Conservation (phyloP, 2,797 vertebrate species). For the Hippoglossus hippoglossus region DNA sequence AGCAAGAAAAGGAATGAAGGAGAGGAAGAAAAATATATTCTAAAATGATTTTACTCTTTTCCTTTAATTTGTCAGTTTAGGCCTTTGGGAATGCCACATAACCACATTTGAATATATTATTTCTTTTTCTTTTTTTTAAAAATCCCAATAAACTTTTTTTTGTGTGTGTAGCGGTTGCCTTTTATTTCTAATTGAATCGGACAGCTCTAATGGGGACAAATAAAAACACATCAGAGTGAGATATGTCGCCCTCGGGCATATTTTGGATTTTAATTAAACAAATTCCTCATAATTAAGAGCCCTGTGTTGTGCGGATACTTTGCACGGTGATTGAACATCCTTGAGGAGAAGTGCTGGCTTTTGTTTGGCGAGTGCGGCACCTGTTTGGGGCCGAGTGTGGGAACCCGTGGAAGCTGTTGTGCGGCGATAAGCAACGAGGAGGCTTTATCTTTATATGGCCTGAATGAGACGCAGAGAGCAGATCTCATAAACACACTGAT, state of each 20-base stretch:
- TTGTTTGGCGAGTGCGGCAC: conserved; percentile 19
- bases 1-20: conserved; percentile 12
- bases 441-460: conserved; percentile 62
- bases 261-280: conserved; percentile 50
- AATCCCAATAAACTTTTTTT: conserved; percentile 61
- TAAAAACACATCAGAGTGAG: conserved; percentile 36
- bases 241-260: conserved; percentile 35
- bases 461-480: conserved; percentile 50
- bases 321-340: conserved; percentile 41
- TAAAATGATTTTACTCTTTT: conserved; percentile 26
- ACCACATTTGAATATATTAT: conserved; percentile 50
- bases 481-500: conserved; percentile 69
- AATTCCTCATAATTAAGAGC: conserved; percentile 41
- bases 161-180: conserved; percentile 34
- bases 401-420: conserved; percentile 44
- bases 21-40: conserved; percentile 16
- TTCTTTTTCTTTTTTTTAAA: conserved; percentile 10
- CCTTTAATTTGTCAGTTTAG: conserved; percentile 35
- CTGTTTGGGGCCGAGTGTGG: conserved; percentile 37
- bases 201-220: conserved; percentile 39
- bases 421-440: conserved; percentile 58
- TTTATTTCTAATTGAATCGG: conserved; percentile 33
- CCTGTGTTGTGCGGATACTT: conserved; percentile 27
- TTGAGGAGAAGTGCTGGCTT: conserved; percentile 31
- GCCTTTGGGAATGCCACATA: conserved; percentile 43